Base-by-base conservation (phyloP, 2,113 vertebrate species). In the Poicephalus meyeri region DNA sequence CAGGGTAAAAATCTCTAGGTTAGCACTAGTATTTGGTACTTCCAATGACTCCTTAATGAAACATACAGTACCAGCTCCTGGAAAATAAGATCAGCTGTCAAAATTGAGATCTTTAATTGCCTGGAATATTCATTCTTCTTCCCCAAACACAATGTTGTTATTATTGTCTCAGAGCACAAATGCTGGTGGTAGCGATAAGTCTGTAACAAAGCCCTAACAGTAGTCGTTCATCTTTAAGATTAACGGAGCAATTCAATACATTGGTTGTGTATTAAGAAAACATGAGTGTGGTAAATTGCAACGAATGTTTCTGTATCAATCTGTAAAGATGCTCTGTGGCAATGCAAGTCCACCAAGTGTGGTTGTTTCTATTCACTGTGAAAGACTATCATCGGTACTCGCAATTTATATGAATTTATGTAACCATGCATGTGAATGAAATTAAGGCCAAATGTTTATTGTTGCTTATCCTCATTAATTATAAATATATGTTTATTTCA, bases 161-260 rank as follows among this genome's bases (percentile, higher is more conserved):
- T 77, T 87, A 37, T 61, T 91, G 33, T 85, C 53, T 85, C n/a
- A 37, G 56, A 1, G 1, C 24, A 35, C 4, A 3, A 16, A 49
- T 85, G 31, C 35, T 79, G 68, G 58, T 31, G 12, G 35, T 42
- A 50, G 50, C 89, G 88, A 92, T 90, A 92, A 50, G 44, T 29
- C 47, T 60, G 41, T 63, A 71, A 91, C 80, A 94, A 91, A 94
- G 82, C 61, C 69, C 68, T 94, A 86, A 88, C 55, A 42, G 31
- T 33, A 84, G 81, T 56, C 60, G 50, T 95, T 93, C 35, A 18
- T 96, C 91, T 97, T 80, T 63, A 74, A 89, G 93, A 94, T 90
- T 82, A 94, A 93, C 5, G 1, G 61, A 71, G 82, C 16, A 84
- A 87, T 88, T 96, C 73, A 79, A 14, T 50, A 19, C 26, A 9